phyloP scores from a whole-genome alignment of 2,888 invertebrate genomes.

The Yponomeuta cagnagella region DNA sequence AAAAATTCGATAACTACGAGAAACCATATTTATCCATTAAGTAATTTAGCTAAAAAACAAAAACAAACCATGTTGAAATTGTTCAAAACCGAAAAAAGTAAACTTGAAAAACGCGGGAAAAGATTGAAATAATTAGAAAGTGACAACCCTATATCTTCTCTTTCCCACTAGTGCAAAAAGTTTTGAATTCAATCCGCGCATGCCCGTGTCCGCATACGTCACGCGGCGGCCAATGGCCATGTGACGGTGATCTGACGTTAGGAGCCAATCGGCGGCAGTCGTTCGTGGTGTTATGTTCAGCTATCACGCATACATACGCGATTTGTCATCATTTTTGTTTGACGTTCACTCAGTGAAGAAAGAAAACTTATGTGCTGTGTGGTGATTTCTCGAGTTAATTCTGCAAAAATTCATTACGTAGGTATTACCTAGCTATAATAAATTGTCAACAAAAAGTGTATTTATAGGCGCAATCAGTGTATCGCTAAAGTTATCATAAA shows the following conservation, averaged over 20 bases:
- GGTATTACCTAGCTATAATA: not conserved
- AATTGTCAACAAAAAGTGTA: not conserved
- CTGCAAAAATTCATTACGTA: not conserved
- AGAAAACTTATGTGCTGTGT: slow-evolving; percentile 9
- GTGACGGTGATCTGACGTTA: slow-evolving; percentile 49
- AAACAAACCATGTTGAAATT: too few relatives aligned
- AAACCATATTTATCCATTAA: too few relatives aligned
- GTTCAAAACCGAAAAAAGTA: too few relatives aligned
- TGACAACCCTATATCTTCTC: slow-evolving; percentile 23
- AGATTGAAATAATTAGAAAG: slow-evolving; percentile 14
- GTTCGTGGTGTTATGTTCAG: slow-evolving; percentile 46
- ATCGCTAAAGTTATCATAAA: not conserved
- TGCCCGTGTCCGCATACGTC: slow-evolving; percentile 56
- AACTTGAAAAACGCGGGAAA: slow-evolving; percentile 18
- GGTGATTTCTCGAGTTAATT: not conserved
- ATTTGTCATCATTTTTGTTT: slow-evolving; percentile 46
- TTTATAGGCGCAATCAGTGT: not conserved
- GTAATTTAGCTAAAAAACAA: too few relatives aligned
- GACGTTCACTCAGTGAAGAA: slow-evolving; percentile 36
- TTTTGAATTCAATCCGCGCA: slow-evolving; percentile 51
- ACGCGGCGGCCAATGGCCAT: slow-evolving; percentile 33
- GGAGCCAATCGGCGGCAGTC: slow-evolving; percentile 49
- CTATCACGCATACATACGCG: slow-evolving; percentile 32
- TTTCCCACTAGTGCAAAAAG: slow-evolving; percentile 42
- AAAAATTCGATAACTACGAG: too few relatives aligned